Evolutionary conservation across 2,797 vertebrate genomes (phyloP).

Genomic region (Chelmon rostratus): DNA sequence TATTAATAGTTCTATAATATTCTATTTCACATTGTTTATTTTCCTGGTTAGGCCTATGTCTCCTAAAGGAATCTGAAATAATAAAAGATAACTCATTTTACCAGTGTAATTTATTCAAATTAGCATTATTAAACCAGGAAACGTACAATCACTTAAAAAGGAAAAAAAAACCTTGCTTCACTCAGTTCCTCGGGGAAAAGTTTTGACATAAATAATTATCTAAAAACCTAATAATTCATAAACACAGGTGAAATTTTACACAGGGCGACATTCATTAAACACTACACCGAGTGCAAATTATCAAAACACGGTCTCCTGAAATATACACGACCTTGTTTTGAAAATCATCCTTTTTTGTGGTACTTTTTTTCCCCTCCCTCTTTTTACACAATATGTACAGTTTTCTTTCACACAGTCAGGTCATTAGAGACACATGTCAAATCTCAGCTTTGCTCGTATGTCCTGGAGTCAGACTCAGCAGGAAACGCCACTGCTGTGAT

Average conservation of each 20-base stretch:
- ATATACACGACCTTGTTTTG: slow-evolving; percentile 96
- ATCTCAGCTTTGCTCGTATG: slow-evolving; percentile 64
- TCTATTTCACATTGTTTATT: slow-evolving; percentile 74
- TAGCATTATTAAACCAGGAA: slow-evolving; percentile 89
- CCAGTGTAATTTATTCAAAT: slow-evolving; percentile 87
- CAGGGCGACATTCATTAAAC: slow-evolving; percentile 96
- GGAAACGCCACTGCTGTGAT: slow-evolving; percentile 45
- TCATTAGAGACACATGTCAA: slow-evolving; percentile 76
- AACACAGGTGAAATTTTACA: slow-evolving; percentile 96
- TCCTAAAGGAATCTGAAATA: slow-evolving; percentile 72
- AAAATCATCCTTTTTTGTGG: slow-evolving; percentile 83
- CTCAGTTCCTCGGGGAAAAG: slow-evolving; percentile 88
- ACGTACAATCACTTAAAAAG: slow-evolving; percentile 93
- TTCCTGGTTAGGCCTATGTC: slow-evolving; percentile 67
- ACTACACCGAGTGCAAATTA: slow-evolving; percentile 97
- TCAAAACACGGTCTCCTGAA: slow-evolving; percentile 92
- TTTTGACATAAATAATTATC: slow-evolving; percentile 98
- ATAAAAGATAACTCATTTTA: slow-evolving; percentile 81
- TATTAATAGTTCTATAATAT: slow-evolving; percentile 81
- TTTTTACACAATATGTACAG: slow-evolving; percentile 94
- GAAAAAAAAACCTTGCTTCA: slow-evolving; percentile 87
- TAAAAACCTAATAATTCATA: slow-evolving; percentile 95
- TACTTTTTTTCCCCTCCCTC: slow-evolving; percentile 42
- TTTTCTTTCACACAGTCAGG: slow-evolving; percentile 93
- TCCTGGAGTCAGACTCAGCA: slow-evolving; percentile 66